Base-by-base conservation (phyloP, 2,113 vertebrate genomes). In the Macaca mulatta region DNA sequence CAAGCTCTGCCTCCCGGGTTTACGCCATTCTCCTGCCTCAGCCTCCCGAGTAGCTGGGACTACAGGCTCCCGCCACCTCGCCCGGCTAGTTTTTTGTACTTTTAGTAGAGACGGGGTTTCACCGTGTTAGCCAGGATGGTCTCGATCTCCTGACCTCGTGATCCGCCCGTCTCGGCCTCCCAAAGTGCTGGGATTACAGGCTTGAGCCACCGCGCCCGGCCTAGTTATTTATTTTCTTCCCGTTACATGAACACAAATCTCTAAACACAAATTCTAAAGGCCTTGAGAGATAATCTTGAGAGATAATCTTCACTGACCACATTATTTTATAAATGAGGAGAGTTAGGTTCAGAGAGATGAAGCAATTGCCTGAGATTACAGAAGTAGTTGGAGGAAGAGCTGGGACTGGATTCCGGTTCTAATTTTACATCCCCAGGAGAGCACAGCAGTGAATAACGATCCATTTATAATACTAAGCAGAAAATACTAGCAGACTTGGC, bases 271-370 rank as follows among this genome's bases (percentile, higher is more conserved):
- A 74, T 82, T 70, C 64, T 84, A 77, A 93, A 77, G 25, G 77
- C 30, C 38, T 50, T 57, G 48, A 93, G 35, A 93, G 45, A 81
- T 59, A 38, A 81, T 64, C 67, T 93, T 91, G 48, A 93, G 35
- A 93, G 43, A 81, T 59, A 35, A 81, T 64, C 67, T 93, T 91
- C 70, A 50, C 50, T 93, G 25, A 6, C 14, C 12, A 78, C 50
- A 59, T 93, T 93, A 91, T 79, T 93, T 89, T 95, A 85, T 57
- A 97, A 87, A 97, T 48, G 70, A 87, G 55, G 12, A 72, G 22
- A 93, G 48, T 74, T 69, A n/a, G 50, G 22, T 72, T 96, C 8
- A 83, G 88, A 78, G 70, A 96, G 32, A 52, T 50, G 83, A 93
- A 86, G 79, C 14, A 40, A 81, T 93, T 87, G 20, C 64, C 72